phyloP scores from a whole-genome alignment of 2,888 invertebrate genomes.

The Hydriomena furcata region DNA sequence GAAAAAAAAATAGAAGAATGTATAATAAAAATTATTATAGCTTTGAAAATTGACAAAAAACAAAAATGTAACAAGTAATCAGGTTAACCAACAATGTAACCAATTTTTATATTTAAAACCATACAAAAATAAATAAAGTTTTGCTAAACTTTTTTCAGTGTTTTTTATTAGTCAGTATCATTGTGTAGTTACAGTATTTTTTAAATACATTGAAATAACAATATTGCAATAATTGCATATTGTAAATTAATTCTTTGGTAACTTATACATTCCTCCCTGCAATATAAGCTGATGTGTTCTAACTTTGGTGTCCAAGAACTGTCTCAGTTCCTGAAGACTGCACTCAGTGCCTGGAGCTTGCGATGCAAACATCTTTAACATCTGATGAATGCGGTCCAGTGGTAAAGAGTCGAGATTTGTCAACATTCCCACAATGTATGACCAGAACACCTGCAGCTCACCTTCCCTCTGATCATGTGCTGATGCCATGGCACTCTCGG shows the following conservation, averaged over 20 bases:
- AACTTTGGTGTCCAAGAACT: conserved; percentile 96
- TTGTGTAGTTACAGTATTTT: neutral
- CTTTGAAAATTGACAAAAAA: conserved; percentile 58
- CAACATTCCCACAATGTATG: conserved; percentile 98
- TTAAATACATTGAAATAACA: neutral
- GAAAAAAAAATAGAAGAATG: conserved; percentile 7
- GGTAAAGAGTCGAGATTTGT: conserved; percentile 96
- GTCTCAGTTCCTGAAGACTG: conserved; percentile 92
- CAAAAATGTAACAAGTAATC: conserved; percentile 51
- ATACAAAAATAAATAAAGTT: conserved; percentile 67
- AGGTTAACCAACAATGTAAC: conserved; percentile 71
- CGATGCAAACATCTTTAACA: conserved; percentile 98
- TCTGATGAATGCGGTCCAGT: conserved; percentile 96
- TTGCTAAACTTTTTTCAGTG: conserved; percentile 60
- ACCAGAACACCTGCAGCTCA: conserved; percentile 97
- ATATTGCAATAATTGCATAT: too few species aligned
- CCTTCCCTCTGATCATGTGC: conserved; percentile 97
- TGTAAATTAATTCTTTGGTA: conserved; percentile 89
- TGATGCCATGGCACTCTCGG: conserved; percentile 97
- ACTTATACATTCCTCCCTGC: conserved; percentile 93
- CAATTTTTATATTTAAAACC: conserved; percentile 68
- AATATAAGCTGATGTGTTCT: conserved; percentile 93
- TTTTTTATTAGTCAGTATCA: conserved; percentile 18
- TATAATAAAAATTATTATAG: conserved; percentile 32
- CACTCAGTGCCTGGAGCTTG: conserved; percentile 96